Evolutionary conservation across 2,797 vertebrate genomes (phyloP).

Genomic region (Sphenodon punctatus): DNA sequence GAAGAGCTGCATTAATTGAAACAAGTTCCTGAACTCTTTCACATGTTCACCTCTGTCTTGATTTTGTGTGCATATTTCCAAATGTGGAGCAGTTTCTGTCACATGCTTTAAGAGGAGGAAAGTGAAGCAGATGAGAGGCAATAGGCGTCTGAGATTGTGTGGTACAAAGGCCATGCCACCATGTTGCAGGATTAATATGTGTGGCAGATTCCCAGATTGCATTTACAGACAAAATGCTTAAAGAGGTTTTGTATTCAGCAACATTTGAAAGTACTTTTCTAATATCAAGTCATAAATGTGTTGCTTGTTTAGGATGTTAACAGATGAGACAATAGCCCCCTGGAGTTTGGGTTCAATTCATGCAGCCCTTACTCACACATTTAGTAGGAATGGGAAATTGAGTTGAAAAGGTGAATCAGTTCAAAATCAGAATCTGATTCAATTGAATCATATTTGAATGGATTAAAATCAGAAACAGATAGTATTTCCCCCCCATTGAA

Average conservation of each 20-base stretch:
- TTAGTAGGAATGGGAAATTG: too few species aligned
- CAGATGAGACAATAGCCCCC: too few species aligned
- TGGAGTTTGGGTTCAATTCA: too few species aligned
- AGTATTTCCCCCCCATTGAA: too few species aligned
- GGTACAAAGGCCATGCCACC: neutral
- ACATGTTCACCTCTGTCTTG: neutral
- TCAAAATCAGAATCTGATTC: too few species aligned
- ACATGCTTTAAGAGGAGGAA: neutral
- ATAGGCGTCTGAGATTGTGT: neutral
- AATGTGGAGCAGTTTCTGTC: neutral
- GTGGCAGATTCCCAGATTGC: neutral
- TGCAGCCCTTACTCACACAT: too few species aligned
- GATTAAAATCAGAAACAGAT: too few species aligned
- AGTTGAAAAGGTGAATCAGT: too few species aligned
- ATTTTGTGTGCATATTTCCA: neutral
- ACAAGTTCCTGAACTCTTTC: neutral
- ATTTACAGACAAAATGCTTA: neutral
- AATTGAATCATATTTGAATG: too few species aligned
- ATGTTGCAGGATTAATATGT: neutral
- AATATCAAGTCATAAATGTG: too few species aligned
- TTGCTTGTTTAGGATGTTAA: neutral
- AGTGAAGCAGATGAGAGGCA: neutral
- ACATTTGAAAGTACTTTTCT: too few species aligned
- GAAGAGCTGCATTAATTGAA: neutral
- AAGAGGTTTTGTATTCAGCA: neutral